Base-by-base conservation (phyloP, 2,888 invertebrate genomes). In the Lasius fuliginosus region DNA sequence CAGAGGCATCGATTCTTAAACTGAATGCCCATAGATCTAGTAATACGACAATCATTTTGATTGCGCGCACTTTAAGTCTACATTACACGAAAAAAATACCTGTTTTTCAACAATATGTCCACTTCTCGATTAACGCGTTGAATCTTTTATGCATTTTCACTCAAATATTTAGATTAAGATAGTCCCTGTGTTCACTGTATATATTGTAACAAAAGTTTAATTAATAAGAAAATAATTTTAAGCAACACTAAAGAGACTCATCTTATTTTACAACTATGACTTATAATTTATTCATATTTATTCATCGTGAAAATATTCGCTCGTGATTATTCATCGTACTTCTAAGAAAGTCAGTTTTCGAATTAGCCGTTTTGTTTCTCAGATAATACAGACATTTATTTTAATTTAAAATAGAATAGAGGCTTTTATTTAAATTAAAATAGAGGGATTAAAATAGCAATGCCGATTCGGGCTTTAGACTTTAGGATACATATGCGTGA, bases 1-100 rank as follows among this genome's bases (percentile, higher is more conserved):
- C 27, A 71, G 46, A 71, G 18, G 18, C 46, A 79, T 79, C 36
- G 73, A 79, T 79, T 79, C 18, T 73, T 49, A 23, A 71, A 79
- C 71, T 58, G 11, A 71, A 69, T 23, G 60, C 46, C 46, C 18
- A 60, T 36, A 60, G 33, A 36, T 60, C 18, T 33, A 49, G 4
- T 46, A n/a, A 36, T 46, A 23, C 73, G 36, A 46, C 79, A 71
- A 71, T 79, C 46, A 69, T 27, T 60, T 49, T 9, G 30, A 56
- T 68, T 42, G 0, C 42, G 23, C 18, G 23, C 1, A 0, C 23
- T 15, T 68, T 77, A 68, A 58, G 46, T 5, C 36, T 36, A 12
- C 33, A 46, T 73, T 58, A 33, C 46, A 79, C 36, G 27, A 42
- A 27, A 27, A 27, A 49, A 27, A 40, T 15, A 56, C 11, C 18